Conservation (phyloP, 2,797 vertebrate genomes). For the Typhlichthys subterraneus region DNA sequence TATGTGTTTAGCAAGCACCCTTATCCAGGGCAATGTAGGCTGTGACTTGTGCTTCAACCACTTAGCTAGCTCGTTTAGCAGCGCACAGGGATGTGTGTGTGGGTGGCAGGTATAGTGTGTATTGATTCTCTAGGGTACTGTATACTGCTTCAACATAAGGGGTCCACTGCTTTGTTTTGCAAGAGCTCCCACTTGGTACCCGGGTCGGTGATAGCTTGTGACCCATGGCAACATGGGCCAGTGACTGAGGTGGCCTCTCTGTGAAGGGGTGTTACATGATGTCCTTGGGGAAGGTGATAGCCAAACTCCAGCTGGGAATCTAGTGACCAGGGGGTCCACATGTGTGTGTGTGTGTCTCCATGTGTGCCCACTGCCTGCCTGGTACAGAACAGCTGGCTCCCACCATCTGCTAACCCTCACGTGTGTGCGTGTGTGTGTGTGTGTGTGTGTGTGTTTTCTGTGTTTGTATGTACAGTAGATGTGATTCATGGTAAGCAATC, state of each 20-base stretch:
- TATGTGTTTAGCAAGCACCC: constrained; percentile 73
- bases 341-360: constrained; percentile 53
- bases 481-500: no score
- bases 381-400: constrained; percentile 77
- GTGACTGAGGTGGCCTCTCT: constrained; percentile 28
- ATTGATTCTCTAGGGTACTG: constrained; percentile 10
- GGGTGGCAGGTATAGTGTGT: constrained; percentile 1
- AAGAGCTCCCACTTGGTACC: constrained; percentile 30
- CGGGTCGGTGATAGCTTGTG: constrained; percentile 44
- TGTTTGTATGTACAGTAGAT: no score
- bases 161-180: constrained; percentile 25
- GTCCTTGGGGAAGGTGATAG: constrained; percentile 69
- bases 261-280: constrained; percentile 26
- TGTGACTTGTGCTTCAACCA: constrained; percentile 65
- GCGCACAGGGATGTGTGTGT: not conserved
- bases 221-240: constrained; percentile 25
- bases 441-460: constrained; percentile 17
- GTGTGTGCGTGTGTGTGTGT: constrained; percentile 18
- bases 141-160: constrained; percentile 21
- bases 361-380: constrained; percentile 70
- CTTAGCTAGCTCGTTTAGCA: constrained; percentile 69
- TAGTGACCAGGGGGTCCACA: constrained; percentile 56
- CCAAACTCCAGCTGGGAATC: constrained; percentile 63
- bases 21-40: constrained; percentile 70
- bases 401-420: constrained; percentile 77